Conservation (phyloP, 30 jellyfish, hydroid and myxozoan genomes). For the Turritopsis rubra region DNA sequence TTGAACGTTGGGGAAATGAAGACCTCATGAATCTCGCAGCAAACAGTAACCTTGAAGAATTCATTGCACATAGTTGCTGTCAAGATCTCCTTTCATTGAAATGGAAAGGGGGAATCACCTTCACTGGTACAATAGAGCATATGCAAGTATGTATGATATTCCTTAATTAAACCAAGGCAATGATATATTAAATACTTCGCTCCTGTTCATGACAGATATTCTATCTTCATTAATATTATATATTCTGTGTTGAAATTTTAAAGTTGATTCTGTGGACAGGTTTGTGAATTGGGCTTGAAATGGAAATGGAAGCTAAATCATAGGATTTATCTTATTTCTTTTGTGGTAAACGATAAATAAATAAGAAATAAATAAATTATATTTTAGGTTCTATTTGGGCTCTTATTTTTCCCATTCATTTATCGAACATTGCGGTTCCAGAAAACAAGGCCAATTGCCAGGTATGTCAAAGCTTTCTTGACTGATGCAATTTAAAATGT, state of each 20-base stretch:
- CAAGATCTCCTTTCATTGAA: constrained; percentile 49
- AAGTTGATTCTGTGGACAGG: too few species aligned
- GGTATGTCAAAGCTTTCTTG: not conserved
- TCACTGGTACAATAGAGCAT: not conserved
- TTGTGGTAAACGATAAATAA: too few species aligned
- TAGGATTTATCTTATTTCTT: too few species aligned
- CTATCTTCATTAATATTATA: too few species aligned
- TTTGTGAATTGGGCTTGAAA: too few species aligned
- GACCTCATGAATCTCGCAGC: constrained; percentile 57
- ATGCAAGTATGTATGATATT: not conserved
- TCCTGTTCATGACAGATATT: too few species aligned
- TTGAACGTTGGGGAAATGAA: constrained; percentile 57
- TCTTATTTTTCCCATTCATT: not conserved
- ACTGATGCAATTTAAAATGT: too few species aligned
- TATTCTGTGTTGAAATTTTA: too few species aligned
- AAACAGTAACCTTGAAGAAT: constrained; percentile 38
- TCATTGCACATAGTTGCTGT: constrained; percentile 67
- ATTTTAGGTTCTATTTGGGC: not conserved
- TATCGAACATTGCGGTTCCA: not conserved
- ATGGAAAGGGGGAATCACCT: constrained; percentile 67
- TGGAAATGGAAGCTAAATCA: too few species aligned
- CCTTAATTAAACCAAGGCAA: too few species aligned
- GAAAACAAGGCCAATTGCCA: not conserved
- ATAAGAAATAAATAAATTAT: too few species aligned
- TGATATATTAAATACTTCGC: too few species aligned